Base-by-base conservation (phyloP, 2,888 invertebrate species). In the Amphipoea lucens region DNA sequence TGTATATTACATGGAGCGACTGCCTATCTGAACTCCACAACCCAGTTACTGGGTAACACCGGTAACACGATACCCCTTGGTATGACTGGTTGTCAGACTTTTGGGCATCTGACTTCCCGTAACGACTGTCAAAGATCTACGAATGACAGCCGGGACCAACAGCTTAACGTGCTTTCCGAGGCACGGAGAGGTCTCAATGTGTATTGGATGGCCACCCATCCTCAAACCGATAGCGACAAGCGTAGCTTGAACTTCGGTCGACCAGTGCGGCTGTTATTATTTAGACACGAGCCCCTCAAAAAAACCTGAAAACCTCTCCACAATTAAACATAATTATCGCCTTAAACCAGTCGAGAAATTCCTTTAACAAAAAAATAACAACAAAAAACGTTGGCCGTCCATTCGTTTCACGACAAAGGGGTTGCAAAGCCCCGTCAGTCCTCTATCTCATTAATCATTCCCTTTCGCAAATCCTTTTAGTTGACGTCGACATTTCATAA, bases 391-490 rank as follows among this genome's bases (percentile, higher is more conserved):
- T 40, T 36, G 54, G 20, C 69, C 73, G 78, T 75, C 77, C 82
- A 76, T 82, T 74, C 74, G 66, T 74, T 72, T 69, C 67, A 40
- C 77, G 67, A 83, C 78, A 88, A 91, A 92, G 87, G 86, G 87
- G 83, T 85, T 81, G 77, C 83, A 81, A 87, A 91, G 87, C 88
- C 88, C 83, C 84, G 90, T 89, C 92, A 87, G 87, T 87, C 84
- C 79, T 69, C 68, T 69, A 78, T 83, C 87, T 83, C 92, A 92
- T 94, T 94, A 92, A 92, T 94, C 91, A 93, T 92, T 91, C 92
- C 90, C 85, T 89, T 92, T 90, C 74, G 87, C 88, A 91, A 93
- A 93, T 92, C 93, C 94, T 90, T 92, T 92, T 88, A 91, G 91
- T 87, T 89, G 81, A 78, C 87, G 87, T 79, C 85, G 87, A 91